Evolutionary conservation across 2,888 invertebrate genomes (phyloP).

Genomic region (Ferrisia virgata): DNA sequence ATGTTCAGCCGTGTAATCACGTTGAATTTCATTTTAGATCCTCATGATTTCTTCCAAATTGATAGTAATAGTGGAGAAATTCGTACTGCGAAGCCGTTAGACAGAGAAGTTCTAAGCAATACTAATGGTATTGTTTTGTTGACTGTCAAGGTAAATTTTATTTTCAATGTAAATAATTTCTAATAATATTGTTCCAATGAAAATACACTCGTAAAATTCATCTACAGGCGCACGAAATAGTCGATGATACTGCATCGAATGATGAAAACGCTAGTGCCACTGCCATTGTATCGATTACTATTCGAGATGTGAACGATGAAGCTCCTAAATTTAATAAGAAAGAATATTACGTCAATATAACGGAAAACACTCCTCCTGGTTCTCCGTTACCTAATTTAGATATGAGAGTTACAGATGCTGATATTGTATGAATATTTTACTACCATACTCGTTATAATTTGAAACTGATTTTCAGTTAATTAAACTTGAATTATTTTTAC

Average conservation of each 20-base stretch:
- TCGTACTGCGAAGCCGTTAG: constrained; percentile 76
- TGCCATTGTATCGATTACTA: constrained; percentile 75
- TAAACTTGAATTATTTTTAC: constrained; percentile 50
- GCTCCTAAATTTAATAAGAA: constrained; percentile 78
- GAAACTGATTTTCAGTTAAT: background rate
- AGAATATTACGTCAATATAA: constrained; percentile 75
- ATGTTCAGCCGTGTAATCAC: constrained; percentile 11
- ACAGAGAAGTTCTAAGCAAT: constrained; percentile 77
- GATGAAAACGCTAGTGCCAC: constrained; percentile 67
- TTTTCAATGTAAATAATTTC: background rate
- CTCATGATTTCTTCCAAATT: constrained; percentile 79
- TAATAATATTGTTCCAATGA: background rate
- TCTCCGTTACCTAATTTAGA: constrained; percentile 77
- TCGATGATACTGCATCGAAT: constrained; percentile 67
- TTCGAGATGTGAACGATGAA: constrained; percentile 86
- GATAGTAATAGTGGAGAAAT: constrained; percentile 77
- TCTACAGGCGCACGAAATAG: constrained; percentile 69
- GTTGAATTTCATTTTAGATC: constrained; percentile 70
- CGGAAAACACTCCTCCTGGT: constrained; percentile 77
- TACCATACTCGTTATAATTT: background rate
- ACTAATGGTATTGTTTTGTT: constrained; percentile 75
- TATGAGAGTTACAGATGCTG: constrained; percentile 82
- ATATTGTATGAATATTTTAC: constrained; percentile 64
- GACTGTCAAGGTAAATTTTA: constrained; percentile 63
- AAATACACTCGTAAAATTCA: background rate